These are phyloP conservation scores for Dusona sp. DNA, from an alignment of 2,888 invertebrate species.

Conservation along the genomic window DNA sequence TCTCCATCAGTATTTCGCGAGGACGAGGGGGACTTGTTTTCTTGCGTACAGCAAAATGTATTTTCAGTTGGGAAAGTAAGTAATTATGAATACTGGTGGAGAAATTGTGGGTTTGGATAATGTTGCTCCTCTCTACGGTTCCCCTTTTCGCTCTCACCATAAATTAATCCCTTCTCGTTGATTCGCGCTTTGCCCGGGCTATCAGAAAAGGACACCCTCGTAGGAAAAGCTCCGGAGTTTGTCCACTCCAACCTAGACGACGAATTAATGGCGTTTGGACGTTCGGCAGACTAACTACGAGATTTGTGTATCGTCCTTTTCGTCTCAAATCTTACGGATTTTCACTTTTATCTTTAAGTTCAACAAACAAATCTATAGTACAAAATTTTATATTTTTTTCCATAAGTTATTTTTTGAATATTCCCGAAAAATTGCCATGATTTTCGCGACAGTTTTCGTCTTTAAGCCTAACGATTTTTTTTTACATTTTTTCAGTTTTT, in stretches of 20 bases:
- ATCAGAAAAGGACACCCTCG: slow-evolving; percentile 22
- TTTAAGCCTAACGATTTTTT: no score
- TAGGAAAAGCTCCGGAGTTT: slow-evolving; percentile 23
- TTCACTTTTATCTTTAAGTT: not conserved
- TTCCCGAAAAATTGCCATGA: not conserved
- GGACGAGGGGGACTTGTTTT: not conserved
- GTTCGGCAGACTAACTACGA: slow-evolving; percentile 42
- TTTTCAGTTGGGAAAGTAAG: not conserved
- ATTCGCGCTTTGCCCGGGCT: not conserved
- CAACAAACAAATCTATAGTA: not conserved
- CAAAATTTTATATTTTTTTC: no score
- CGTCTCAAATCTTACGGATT: not conserved
- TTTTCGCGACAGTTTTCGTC: no score
- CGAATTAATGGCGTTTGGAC: slow-evolving; percentile 58
- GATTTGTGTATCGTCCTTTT: not conserved
- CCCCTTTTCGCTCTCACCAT: not conserved
- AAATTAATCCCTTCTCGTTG: not conserved
- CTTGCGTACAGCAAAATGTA: not conserved
- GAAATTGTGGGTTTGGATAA: not conserved
- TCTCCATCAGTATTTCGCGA: not conserved
- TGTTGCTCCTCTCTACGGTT: not conserved
- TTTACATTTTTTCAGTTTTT: no score
- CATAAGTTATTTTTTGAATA: not conserved
- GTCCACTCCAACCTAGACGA: slow-evolving; percentile 24
- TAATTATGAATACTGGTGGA: not conserved